Evolutionary conservation across 2,888 invertebrate genomes (phyloP).

Genomic region (Phyto melanocephala): DNA sequence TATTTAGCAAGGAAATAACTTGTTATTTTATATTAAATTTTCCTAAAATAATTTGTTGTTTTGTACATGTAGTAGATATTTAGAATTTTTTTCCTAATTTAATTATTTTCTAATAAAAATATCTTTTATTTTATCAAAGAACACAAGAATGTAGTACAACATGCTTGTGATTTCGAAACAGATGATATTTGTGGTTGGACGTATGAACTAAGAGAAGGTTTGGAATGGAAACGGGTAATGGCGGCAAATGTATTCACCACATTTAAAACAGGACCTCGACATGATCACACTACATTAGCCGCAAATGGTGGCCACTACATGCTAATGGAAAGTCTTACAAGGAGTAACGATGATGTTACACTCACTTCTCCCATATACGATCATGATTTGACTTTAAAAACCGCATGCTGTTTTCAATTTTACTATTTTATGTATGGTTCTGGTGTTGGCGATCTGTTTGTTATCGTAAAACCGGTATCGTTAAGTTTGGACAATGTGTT

Average conservation of each 20-base stretch:
- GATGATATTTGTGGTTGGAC: conserved; percentile 88
- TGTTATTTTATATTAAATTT: too few relatives aligned
- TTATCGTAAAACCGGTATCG: conserved; percentile 80
- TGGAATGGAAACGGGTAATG: conserved; percentile 85
- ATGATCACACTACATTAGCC: conserved; percentile 86
- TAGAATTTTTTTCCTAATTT: neutral
- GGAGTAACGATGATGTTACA: conserved; percentile 82
- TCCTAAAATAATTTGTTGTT: too few relatives aligned
- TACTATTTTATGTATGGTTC: conserved; percentile 90
- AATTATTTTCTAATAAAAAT: neutral
- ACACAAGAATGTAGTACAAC: conserved; percentile 56
- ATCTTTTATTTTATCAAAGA: conserved; percentile 29
- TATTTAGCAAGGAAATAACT: too few relatives aligned
- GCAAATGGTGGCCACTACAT: conserved; percentile 86
- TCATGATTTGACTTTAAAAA: conserved; percentile 77
- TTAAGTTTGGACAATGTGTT: conserved; percentile 67
- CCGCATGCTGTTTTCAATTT: conserved; percentile 82
- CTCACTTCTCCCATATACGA: conserved; percentile 86
- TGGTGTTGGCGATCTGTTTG: conserved; percentile 81
- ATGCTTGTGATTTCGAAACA: conserved; percentile 77
- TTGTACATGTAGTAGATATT: neutral
- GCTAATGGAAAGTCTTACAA: conserved; percentile 87
- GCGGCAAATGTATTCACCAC: conserved; percentile 73
- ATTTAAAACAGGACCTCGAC: conserved; percentile 84
- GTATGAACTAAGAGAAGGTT: conserved; percentile 80